Conservation (phyloP, 2,113 vertebrate genomes). For the Tetrax tetrax region DNA sequence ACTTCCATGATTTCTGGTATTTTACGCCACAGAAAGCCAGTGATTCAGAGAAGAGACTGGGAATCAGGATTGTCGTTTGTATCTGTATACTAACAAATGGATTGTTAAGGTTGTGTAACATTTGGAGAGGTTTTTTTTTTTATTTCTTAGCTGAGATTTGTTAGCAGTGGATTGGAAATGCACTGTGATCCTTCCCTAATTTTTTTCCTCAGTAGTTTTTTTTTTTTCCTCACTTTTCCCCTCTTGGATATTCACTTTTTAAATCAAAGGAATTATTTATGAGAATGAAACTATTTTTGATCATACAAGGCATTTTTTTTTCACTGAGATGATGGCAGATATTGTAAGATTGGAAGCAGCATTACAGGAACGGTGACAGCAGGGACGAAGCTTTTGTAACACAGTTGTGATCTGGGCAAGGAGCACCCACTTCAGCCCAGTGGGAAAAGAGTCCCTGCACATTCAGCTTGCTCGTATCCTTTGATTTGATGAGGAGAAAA, state of each 20-base stretch:
- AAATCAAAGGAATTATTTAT: conserved; percentile 16
- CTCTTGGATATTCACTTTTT: not conserved
- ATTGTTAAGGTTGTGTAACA: not conserved
- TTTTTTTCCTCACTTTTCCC: not conserved
- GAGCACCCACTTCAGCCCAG: not conserved
- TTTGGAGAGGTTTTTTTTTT: not conserved
- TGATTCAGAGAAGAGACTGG: not conserved
- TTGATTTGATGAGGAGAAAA: not conserved
- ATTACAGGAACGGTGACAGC: not conserved
- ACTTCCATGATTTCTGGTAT: not conserved
- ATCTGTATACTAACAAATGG: not conserved
- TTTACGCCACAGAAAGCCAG: not conserved
- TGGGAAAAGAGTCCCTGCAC: not conserved
- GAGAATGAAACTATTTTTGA: conserved; percentile 3
- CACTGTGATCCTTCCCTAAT: not conserved
- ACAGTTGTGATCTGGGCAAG: not conserved
- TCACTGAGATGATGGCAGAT: not conserved
- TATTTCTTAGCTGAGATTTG: not conserved
- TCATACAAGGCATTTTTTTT: not conserved
- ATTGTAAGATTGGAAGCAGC: not conserved
- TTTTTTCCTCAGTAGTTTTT: not conserved
- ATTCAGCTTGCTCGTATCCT: not conserved
- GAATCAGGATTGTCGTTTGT: not conserved
- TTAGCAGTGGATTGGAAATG: conserved; percentile 9
- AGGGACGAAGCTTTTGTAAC: not conserved